These are phyloP conservation scores for Drosophila setosimentum DNA, from an alignment of 2,888 invertebrate species.

Conservation along the genomic window DNA sequence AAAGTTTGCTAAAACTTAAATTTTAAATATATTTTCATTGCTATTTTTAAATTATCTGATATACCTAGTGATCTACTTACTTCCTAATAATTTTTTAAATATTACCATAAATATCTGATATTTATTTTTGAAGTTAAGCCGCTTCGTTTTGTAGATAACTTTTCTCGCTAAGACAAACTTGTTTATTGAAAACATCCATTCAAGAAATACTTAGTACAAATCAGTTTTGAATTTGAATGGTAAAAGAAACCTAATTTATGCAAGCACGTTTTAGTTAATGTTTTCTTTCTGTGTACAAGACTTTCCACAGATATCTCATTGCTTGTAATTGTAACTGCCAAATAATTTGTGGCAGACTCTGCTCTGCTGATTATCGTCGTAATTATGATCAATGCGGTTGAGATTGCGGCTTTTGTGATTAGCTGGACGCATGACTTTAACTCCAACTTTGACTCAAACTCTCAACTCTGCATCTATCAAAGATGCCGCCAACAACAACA, in stretches of 20 bases:
- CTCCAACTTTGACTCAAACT: background rate
- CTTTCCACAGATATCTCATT: slow-evolving; percentile 1
- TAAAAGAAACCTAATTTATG: background rate
- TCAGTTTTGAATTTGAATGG: background rate
- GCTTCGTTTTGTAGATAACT: no score
- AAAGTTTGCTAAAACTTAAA: background rate
- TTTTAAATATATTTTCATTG: background rate
- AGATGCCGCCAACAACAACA: slow-evolving; percentile 44
- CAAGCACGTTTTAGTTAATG: background rate
- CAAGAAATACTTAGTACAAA: background rate
- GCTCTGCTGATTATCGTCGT: slow-evolving; percentile 44
- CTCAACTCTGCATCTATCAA: slow-evolving; percentile 21
- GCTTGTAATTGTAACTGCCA: slow-evolving; percentile 62
- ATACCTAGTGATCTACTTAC: background rate
- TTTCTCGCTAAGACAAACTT: background rate
- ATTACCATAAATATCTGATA: no score
- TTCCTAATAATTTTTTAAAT: background rate
- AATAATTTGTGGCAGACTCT: slow-evolving; percentile 44
- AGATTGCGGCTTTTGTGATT: slow-evolving; percentile 43
- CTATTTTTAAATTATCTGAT: background rate
- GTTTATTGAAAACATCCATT: background rate
- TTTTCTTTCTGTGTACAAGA: background rate
- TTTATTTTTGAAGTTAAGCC: background rate
- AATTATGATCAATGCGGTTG: slow-evolving; percentile 30
- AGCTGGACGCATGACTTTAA: slow-evolving; percentile 31